Percentiles rank a stretch among this genome's conserved stretches.
phyloP scores from a whole-genome alignment of 1,140 invertebrate species.

The Augochlora pura region DNA sequence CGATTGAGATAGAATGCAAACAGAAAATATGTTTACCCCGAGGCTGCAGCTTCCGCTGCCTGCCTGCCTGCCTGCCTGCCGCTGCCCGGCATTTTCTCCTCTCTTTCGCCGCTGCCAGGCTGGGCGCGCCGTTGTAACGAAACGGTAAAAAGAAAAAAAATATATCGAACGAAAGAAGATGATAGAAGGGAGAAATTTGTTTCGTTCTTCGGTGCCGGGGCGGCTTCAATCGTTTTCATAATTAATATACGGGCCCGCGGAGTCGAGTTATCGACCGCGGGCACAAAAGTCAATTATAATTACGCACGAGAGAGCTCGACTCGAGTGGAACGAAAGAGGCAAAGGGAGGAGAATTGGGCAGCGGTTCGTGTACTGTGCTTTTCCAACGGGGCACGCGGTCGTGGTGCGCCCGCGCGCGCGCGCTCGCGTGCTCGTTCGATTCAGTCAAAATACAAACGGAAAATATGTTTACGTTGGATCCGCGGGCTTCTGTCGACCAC shows the following conservation, averaged over 20 bases:
- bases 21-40: constrained; percentile 45
- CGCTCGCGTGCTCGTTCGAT: constrained; percentile 47
- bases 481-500: not conserved
- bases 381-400: constrained; percentile 2
- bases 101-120: too few relatives aligned
- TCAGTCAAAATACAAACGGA: constrained; percentile 74
- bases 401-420: too few relatives aligned
- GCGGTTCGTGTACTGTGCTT: not conserved
- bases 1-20: constrained; percentile 36
- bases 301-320: constrained; percentile 11
- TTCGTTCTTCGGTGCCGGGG: not conserved
- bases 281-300: constrained; percentile 40
- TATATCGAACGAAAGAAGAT: too few relatives aligned
- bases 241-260: not conserved
- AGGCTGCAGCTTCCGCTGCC: not conserved
- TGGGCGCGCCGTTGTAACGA: not conserved
- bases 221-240: constrained; percentile 26
- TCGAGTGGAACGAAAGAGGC: constrained; percentile 4
- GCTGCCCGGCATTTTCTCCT: too few relatives aligned
- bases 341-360: not conserved
- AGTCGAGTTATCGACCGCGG: constrained; percentile 5
- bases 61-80: too few relatives aligned
- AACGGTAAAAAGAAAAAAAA: too few relatives aligned
- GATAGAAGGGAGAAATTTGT: not conserved
- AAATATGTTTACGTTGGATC: constrained; percentile 71